Evolutionary conservation across 2,113 vertebrate species (phyloP).

Genomic region (Vireo altiloquus): DNA sequence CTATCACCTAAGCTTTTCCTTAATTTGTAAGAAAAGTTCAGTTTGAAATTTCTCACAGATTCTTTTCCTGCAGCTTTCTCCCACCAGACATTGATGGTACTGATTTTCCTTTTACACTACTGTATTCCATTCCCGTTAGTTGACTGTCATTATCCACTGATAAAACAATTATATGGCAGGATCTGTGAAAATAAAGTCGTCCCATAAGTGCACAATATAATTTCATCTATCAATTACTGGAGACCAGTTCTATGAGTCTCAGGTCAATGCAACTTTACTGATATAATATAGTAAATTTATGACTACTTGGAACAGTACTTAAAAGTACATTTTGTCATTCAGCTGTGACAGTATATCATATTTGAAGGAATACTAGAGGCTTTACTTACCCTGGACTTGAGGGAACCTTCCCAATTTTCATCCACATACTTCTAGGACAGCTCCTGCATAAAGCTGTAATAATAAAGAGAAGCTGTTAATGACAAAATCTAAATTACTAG

Average conservation of each 20-base stretch:
- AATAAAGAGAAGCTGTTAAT: neutral
- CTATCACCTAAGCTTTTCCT: neutral
- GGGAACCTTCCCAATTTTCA: constrained; percentile 99
- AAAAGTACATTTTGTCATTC: neutral
- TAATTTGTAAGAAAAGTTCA: neutral
- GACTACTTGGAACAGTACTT: neutral
- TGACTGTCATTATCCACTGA: neutral
- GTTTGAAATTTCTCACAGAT: neutral
- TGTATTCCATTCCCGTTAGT: neutral
- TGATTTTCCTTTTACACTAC: neutral
- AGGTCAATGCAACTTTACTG: neutral
- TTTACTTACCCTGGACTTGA: constrained; percentile 95
- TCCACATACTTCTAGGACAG: constrained; percentile 98
- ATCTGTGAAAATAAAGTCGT: neutral
- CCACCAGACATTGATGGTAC: neutral
- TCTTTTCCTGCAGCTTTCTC: neutral
- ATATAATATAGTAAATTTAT: neutral
- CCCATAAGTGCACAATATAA: neutral
- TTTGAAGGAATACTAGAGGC: neutral
- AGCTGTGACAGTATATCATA: neutral
- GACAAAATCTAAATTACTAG: neutral
- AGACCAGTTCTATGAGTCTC: neutral
- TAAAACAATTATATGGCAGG: neutral
- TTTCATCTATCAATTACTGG: neutral
- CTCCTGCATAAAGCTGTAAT: constrained; percentile 90